Evolutionary conservation across 2,888 invertebrate species (phyloP).

Genomic region (Lymantria dispar): DNA sequence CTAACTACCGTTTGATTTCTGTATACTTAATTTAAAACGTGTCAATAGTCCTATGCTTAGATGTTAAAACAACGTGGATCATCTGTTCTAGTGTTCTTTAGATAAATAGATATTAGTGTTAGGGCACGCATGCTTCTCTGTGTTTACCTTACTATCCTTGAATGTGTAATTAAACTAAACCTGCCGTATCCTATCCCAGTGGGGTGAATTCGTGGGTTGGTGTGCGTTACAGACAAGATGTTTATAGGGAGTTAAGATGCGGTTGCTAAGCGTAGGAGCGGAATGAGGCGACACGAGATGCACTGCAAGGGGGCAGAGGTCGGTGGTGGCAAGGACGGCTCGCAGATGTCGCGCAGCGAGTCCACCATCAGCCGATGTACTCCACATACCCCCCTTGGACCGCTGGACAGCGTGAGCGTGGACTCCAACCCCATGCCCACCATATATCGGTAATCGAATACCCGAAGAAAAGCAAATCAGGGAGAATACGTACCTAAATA

Average conservation of each 20-base stretch:
- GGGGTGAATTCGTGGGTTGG: constrained; percentile 47
- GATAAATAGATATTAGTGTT: constrained; percentile 68
- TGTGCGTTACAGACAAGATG: constrained; percentile 70
- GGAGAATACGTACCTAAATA: constrained; percentile 54
- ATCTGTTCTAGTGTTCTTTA: constrained; percentile 51
- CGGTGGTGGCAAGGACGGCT: constrained; percentile 62
- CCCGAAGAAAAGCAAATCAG: constrained; percentile 38
- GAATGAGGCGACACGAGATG: constrained; percentile 72
- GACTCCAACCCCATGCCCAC: constrained; percentile 93
- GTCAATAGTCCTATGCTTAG: constrained; percentile 61
- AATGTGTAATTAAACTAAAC: constrained; percentile 57
- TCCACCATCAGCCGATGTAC: constrained; percentile 84
- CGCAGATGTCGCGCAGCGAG: constrained; percentile 88
- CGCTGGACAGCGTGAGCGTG: constrained; percentile 90
- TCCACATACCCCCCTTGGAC: constrained; percentile 74
- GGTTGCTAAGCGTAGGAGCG: constrained; percentile 71
- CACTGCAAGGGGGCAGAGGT: constrained; percentile 63
- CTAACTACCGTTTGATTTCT: constrained; percentile 34
- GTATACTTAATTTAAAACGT: constrained; percentile 44
- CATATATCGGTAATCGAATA: constrained; percentile 90
- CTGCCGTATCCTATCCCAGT: constrained; percentile 54
- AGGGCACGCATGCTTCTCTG: constrained; percentile 76
- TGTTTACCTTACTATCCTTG: constrained; percentile 59
- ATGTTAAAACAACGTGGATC: constrained; percentile 53
- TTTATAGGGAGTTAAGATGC: constrained; percentile 73